Evolutionary conservation across 2,888 invertebrate species (phyloP).

Genomic region (Cerastis rubricosa): DNA sequence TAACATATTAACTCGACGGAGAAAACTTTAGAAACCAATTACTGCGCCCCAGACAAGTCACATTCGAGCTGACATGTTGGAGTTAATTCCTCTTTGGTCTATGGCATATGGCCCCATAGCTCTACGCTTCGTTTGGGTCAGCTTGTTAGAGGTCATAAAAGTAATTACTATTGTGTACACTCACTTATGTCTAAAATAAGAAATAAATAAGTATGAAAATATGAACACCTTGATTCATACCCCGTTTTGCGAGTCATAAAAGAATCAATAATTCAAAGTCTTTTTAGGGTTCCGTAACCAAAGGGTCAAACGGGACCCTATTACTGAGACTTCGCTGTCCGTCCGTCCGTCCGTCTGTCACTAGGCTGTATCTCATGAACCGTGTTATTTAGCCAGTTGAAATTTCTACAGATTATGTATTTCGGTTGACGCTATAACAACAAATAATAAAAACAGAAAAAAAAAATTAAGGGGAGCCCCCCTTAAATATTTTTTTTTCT

Average conservation of each 20-base stretch:
- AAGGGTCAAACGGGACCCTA: no score
- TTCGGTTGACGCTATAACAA: no score
- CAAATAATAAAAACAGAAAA: no score
- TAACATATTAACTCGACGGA: conserved; percentile 51
- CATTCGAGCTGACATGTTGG: conserved; percentile 61
- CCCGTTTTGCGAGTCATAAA: background rate
- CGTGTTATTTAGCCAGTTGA: no score
- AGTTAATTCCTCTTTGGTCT: conserved; percentile 50
- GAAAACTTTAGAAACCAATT: conserved; percentile 70
- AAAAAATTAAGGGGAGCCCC: no score
- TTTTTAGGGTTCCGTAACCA: no score
- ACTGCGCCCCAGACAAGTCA: conserved; percentile 67
- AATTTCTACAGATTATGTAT: no score
- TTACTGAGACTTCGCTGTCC: no score
- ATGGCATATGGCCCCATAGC: background rate
- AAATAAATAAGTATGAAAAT: background rate
- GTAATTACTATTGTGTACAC: background rate
- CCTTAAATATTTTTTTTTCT: no score
- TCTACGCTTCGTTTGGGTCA: background rate
- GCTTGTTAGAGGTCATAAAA: background rate
- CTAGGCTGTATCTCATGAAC: no score
- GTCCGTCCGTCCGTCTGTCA: no score
- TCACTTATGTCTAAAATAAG: background rate
- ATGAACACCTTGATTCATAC: background rate
- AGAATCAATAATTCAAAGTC: background rate